Evolutionary conservation across 2,113 vertebrate species (phyloP).

Genomic region (Enhydra lutris): DNA sequence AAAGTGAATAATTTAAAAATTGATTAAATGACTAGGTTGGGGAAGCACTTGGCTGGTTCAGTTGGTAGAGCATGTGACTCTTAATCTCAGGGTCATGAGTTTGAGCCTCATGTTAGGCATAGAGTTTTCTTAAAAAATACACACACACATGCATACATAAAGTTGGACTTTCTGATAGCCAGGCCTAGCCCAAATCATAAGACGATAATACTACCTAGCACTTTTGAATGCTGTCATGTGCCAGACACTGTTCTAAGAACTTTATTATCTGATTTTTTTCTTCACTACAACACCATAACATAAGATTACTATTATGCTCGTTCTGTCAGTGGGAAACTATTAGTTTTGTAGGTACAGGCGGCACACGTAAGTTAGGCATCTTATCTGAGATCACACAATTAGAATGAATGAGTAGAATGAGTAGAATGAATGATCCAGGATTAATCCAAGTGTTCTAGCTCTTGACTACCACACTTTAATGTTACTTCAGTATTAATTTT

Average conservation of each 20-base stretch:
- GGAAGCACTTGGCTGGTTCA: neutral
- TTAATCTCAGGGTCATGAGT: neutral
- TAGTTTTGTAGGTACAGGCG: neutral
- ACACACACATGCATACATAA: neutral
- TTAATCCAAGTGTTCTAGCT: neutral
- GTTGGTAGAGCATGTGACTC: neutral
- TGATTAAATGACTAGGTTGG: neutral
- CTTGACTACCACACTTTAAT: neutral
- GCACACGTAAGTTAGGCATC: neutral
- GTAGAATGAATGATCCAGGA: neutral
- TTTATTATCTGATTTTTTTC: neutral
- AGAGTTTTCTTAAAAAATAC: neutral
- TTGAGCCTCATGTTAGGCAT: neutral
- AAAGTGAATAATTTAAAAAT: constrained; percentile 11
- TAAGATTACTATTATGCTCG: neutral
- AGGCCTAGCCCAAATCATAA: neutral
- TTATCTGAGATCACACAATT: neutral
- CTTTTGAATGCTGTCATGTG: neutral
- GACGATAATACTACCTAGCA: neutral
- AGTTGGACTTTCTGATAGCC: neutral
- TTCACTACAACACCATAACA: neutral
- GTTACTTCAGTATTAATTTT: neutral
- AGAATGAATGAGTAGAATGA: neutral
- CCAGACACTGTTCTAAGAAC: neutral
- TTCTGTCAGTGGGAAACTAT: neutral